Conservation (phyloP, 2,113 vertebrate genomes). For the Syrrhaptes paradoxus region DNA sequence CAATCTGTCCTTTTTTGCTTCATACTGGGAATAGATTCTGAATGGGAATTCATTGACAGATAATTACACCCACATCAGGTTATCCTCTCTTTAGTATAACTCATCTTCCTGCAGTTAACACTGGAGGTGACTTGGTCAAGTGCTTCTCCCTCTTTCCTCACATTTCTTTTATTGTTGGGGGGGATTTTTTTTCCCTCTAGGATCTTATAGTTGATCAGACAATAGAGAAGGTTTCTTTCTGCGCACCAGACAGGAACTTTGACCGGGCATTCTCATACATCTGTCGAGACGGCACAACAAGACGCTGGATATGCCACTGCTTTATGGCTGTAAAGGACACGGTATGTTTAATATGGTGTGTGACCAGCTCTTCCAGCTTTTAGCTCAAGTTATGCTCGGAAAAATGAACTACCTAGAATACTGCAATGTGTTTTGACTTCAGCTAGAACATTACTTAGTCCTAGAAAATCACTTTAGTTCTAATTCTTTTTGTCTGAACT, state of each 20-base stretch:
- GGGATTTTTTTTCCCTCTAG: slow-evolving; percentile 65
- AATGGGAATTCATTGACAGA: neutral
- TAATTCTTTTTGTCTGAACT: neutral
- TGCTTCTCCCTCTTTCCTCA: neutral
- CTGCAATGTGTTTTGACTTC: neutral
- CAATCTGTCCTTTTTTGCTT: neutral
- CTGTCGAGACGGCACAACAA: slow-evolving; percentile 97
- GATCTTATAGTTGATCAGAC: slow-evolving; percentile 99
- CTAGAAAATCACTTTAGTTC: neutral
- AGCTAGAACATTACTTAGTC: neutral
- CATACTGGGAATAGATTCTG: neutral
- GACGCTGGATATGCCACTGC: slow-evolving; percentile 99
- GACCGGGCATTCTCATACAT: slow-evolving; percentile 98
- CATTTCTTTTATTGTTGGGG: neutral
- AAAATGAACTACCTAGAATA: neutral
- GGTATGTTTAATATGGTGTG: slow-evolving; percentile 73
- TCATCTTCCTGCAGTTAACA: neutral
- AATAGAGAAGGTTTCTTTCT: slow-evolving; percentile 99
- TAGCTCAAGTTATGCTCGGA: neutral
- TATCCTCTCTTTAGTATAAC: neutral
- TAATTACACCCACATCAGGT: neutral
- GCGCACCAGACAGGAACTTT: slow-evolving; percentile 97
- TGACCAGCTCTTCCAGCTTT: neutral
- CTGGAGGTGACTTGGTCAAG: neutral
- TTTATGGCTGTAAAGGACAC: slow-evolving; percentile 99